Evolutionary conservation across 2,113 vertebrate genomes (phyloP).

Genomic region (Hylia prasina): DNA sequence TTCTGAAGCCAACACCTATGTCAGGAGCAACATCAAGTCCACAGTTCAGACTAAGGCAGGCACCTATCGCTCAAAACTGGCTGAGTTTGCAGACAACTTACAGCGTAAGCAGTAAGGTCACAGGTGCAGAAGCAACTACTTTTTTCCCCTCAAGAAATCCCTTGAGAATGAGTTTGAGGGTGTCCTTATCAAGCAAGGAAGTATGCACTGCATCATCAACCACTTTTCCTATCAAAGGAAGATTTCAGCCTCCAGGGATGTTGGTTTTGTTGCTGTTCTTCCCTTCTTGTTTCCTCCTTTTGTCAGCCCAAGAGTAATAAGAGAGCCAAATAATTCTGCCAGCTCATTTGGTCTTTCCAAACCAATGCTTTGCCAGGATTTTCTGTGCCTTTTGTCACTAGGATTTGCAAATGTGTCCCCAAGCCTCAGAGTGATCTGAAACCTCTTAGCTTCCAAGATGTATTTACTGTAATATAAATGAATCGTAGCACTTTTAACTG

Average conservation of each 20-base stretch:
- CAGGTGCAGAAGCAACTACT: not conserved
- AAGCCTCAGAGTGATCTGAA: not conserved
- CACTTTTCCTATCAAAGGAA: not conserved
- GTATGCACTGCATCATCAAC: not conserved
- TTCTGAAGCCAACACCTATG: not conserved
- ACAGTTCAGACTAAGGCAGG: not conserved
- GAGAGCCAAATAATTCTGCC: not conserved
- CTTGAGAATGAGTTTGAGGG: not conserved
- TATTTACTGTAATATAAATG: not conserved
- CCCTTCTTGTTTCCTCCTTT: not conserved
- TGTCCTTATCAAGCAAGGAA: not conserved
- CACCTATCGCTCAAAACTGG: not conserved
- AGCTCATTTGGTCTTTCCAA: not conserved
- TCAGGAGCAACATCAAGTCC: not conserved
- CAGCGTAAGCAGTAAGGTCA: not conserved
- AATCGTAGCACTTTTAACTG: not conserved
- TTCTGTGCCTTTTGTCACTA: not conserved
- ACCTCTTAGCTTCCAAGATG: not conserved
- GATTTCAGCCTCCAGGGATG: not conserved
- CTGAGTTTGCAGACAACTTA: not conserved
- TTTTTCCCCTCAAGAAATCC: not conserved
- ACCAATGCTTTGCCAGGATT: not conserved
- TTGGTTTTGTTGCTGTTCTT: not conserved
- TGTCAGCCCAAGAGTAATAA: not conserved
- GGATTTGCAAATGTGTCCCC: not conserved